Evolutionary conservation across 2,888 invertebrate species (phyloP).

Genomic region (Cataglyphis cursor): DNA sequence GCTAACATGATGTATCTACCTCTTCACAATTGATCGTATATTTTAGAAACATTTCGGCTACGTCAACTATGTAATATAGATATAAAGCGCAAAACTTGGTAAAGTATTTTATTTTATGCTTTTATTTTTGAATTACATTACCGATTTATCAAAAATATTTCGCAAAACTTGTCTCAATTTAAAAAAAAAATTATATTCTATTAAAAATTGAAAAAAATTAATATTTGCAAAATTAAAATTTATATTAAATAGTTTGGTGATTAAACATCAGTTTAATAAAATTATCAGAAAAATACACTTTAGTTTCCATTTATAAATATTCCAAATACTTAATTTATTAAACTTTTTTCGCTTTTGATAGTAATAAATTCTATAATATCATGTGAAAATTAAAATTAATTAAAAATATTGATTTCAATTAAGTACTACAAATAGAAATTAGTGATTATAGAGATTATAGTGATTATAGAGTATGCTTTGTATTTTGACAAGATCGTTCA

Average conservation of each 20-base stretch:
- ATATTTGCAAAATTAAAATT: neutral
- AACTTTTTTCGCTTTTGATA: neutral
- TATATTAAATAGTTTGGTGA: neutral
- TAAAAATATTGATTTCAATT: neutral
- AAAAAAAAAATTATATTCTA: neutral
- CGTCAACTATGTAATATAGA: conserved; percentile 60
- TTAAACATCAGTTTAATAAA: neutral
- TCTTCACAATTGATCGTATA: conserved; percentile 20
- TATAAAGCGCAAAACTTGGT: neutral
- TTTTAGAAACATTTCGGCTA: conserved; percentile 34
- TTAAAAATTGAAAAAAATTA: neutral
- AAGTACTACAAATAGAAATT: neutral
- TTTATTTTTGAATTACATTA: conserved; percentile 12
- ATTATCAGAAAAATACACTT: neutral
- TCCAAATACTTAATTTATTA: neutral
- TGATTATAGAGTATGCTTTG: neutral
- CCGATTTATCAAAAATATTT: neutral
- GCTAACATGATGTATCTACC: conserved; percentile 38
- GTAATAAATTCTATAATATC: conserved; percentile 4
- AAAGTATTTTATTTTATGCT: neutral
- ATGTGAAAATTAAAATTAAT: neutral
- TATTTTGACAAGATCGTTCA: neutral
- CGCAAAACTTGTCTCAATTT: neutral
- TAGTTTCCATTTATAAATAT: neutral
- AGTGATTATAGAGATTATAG: neutral